Conservation (phyloP, 2,797 vertebrate genomes). For the Phalanger gymnotis region DNA sequence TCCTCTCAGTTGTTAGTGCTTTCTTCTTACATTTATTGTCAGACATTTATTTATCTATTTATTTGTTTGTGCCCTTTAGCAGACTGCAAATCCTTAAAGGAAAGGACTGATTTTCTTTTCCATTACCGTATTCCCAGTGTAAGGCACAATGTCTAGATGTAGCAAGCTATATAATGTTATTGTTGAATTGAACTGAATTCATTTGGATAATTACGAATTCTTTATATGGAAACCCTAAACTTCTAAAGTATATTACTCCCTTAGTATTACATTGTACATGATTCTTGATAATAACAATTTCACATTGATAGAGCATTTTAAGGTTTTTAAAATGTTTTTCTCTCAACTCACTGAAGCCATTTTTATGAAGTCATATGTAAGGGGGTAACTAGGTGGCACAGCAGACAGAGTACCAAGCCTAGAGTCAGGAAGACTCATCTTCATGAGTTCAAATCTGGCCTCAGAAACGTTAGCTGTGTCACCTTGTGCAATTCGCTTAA, state of each 20-base stretch:
- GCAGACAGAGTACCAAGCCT: not conserved
- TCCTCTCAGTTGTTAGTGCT: not conserved
- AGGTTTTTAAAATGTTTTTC: no score
- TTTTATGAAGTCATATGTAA: not conserved
- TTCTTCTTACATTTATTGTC: not conserved
- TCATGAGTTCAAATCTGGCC: not conserved
- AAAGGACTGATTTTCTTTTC: not conserved
- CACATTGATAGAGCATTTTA: no score
- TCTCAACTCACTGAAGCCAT: no score
- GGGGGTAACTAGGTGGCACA: not conserved
- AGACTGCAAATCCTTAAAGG: no score
- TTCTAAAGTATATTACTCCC: slow-evolving; percentile 28
- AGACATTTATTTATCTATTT: not conserved
- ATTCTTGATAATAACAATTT: not conserved
- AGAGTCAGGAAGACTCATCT: not conserved
- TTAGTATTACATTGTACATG: not conserved
- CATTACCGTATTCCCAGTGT: not conserved
- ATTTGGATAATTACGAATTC: not conserved
- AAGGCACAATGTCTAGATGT: not conserved
- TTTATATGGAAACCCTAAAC: slow-evolving; percentile 16
- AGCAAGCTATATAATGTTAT: not conserved
- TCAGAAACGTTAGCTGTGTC: not conserved
- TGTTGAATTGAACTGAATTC: not conserved
- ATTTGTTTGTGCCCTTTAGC: not conserved
- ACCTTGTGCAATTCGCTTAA: not conserved